Conservation (phyloP, 2,797 vertebrate species). For the Protonibea diacanthus region DNA sequence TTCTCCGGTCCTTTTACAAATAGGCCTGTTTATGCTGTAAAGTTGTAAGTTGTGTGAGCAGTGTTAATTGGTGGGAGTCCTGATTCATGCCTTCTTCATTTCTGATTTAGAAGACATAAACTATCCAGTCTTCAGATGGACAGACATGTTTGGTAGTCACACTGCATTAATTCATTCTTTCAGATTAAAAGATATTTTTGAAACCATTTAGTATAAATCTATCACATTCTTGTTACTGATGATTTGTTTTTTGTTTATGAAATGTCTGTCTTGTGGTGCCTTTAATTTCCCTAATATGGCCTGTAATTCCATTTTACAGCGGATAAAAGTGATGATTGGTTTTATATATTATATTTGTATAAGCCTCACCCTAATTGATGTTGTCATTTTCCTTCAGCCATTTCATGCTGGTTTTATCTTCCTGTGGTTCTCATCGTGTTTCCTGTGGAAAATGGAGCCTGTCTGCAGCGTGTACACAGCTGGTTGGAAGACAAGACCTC, state of each 20-base stretch:
- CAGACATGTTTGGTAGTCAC: background rate
- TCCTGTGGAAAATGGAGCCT: constrained; percentile 78
- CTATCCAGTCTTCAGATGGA: background rate
- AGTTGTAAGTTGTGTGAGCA: background rate
- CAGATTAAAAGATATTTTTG: background rate
- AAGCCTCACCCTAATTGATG: constrained; percentile 40
- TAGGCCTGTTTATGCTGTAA: background rate
- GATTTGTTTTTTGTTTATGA: constrained; percentile 7
- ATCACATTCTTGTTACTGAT: background rate
- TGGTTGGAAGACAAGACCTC: constrained; percentile 76
- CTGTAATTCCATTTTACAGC: constrained; percentile 3
- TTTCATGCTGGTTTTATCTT: constrained; percentile 70
- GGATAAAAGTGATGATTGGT: constrained; percentile 16
- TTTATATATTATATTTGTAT: constrained; percentile 29
- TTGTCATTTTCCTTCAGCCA: constrained; percentile 63
- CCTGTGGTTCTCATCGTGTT: constrained; percentile 70
- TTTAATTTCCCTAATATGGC: background rate
- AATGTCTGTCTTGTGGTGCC: background rate
- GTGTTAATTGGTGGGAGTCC: too few relatives aligned
- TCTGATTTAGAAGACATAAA: background rate
- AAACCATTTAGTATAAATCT: background rate
- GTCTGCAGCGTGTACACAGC: constrained; percentile 80
- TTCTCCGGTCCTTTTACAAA: background rate
- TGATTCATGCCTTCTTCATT: background rate
- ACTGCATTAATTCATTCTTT: too few relatives aligned